These are phyloP conservation scores for Brevimyrus niger DNA, from an alignment of 2,113 vertebrate genomes.

Conservation along the genomic window DNA sequence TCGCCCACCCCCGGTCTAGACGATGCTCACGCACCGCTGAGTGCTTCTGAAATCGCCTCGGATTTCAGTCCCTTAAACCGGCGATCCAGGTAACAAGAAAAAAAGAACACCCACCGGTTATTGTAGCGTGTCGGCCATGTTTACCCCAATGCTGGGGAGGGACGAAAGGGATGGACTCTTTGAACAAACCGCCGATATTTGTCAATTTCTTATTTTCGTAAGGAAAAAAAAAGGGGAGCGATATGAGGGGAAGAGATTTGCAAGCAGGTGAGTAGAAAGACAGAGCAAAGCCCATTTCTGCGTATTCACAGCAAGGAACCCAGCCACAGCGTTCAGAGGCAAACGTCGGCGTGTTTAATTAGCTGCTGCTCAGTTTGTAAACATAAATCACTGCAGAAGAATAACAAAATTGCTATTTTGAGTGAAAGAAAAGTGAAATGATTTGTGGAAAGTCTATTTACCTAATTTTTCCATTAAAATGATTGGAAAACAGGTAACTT, in stretches of 20 bases:
- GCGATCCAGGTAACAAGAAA: slow-evolving; percentile 15
- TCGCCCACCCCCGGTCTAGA: neutral
- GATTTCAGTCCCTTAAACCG: slow-evolving; percentile 18
- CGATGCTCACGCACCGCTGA: slow-evolving; percentile 22
- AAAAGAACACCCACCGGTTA: neutral
- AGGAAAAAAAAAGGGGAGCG: neutral
- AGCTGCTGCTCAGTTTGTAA: neutral
- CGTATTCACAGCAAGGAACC: neutral
- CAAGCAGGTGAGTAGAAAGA: neutral
- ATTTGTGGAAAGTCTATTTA: neutral
- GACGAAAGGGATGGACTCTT: neutral
- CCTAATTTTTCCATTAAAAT: neutral
- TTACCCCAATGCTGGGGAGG: neutral
- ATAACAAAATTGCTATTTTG: neutral
- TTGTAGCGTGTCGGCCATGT: neutral
- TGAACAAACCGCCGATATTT: neutral
- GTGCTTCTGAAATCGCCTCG: slow-evolving; percentile 21
- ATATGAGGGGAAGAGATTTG: neutral
- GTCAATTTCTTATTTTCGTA: neutral
- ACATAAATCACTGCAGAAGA: neutral
- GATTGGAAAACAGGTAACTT: neutral
- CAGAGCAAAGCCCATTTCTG: neutral
- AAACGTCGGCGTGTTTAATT: neutral
- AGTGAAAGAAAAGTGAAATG: neutral
- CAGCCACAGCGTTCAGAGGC: neutral